A percentile compares a stretch with the other conserved stretches of the same genome.
Evolutionary conservation across 2,888 invertebrate genomes (phyloP).

Genomic region (Scaptomyza caliginosa): DNA sequence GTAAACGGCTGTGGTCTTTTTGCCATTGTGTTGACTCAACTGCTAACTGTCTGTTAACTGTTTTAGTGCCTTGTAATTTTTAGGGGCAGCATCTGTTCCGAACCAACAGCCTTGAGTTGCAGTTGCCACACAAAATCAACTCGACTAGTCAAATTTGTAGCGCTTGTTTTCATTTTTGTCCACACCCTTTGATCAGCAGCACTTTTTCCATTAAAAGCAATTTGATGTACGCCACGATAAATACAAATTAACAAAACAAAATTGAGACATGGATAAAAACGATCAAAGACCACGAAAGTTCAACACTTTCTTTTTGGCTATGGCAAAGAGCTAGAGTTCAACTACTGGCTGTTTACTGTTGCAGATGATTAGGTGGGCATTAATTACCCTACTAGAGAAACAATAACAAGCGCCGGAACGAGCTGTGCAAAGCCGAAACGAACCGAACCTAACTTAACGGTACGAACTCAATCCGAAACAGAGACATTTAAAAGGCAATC

Average conservation of each 20-base stretch:
- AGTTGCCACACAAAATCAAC: constrained; percentile 5
- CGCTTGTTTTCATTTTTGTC: constrained; percentile 69
- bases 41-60: constrained; percentile 47
- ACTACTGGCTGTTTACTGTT: constrained; percentile 14
- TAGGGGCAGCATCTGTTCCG: constrained; percentile 27
- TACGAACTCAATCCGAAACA: neutral
- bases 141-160: constrained; percentile 53
- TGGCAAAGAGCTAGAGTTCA: constrained; percentile 55
- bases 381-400: constrained; percentile 49
- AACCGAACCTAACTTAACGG: neutral
- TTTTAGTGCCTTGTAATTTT: constrained; percentile 21
- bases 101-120: constrained; percentile 5
- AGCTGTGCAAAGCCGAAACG: neutral
- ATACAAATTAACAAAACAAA: constrained; percentile 61
- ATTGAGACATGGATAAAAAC: constrained; percentile 53
- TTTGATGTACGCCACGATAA: constrained; percentile 68
- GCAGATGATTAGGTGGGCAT: constrained; percentile 54
- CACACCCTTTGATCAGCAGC: constrained; percentile 52
- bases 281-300: constrained; percentile 50
- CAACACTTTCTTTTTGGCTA: constrained; percentile 66
- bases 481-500: constrained; percentile 37
- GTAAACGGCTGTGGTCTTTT: constrained; percentile 19
- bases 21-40: constrained; percentile 20
- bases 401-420: constrained; percentile 13
- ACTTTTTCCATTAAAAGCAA: constrained; percentile 69